phyloP scores from a whole-genome alignment of 1,140 invertebrate genomes.

The Colletes gigas region DNA sequence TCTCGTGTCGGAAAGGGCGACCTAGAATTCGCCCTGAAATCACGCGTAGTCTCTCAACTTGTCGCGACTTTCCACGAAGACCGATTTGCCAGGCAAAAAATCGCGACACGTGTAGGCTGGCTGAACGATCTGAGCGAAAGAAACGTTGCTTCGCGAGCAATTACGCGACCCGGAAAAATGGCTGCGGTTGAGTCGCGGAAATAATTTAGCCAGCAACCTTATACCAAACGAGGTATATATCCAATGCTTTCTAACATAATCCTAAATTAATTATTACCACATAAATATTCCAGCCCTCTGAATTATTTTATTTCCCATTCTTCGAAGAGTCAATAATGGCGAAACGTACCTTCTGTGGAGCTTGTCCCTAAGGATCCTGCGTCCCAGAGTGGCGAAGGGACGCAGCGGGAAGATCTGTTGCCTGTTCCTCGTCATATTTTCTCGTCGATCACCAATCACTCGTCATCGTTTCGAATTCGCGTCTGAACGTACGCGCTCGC shows the following conservation, averaged over 20 bases:
- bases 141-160: constrained; percentile 8
- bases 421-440: constrained; percentile 82
- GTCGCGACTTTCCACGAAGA: constrained; percentile 4
- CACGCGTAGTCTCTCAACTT: constrained; percentile 5
- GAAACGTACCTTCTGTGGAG: constrained; percentile 82
- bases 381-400: constrained; percentile 82
- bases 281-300: no score
- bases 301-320: no score
- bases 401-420: constrained; percentile 81
- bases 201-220: no score
- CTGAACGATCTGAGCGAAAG: constrained; percentile 4
- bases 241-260: no score
- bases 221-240: no score
- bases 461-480: not conserved
- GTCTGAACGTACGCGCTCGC: no score
- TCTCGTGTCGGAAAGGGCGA: not conserved
- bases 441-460: constrained; percentile 2
- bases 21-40: constrained; percentile 25
- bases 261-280: no score
- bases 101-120: constrained; percentile 1
- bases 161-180: not conserved
- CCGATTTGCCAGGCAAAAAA: not conserved
- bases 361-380: constrained; percentile 82
- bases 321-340: no score
- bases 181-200: no score